phyloP scores from a whole-genome alignment of 1,140 invertebrate species.

The Samia ricini region DNA sequence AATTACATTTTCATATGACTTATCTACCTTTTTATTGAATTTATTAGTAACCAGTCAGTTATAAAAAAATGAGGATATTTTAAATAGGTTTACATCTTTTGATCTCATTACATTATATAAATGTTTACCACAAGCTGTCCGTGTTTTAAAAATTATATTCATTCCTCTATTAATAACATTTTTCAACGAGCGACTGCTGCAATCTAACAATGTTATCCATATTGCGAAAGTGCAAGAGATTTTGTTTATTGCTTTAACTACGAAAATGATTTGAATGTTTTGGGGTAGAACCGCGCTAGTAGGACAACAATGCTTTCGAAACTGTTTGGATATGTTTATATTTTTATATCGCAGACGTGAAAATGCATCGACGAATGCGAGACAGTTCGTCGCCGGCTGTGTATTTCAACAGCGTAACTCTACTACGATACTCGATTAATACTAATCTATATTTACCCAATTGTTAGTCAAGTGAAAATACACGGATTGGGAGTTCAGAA shows the following conservation, averaged over 20 bases:
- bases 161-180: conserved; percentile 6
- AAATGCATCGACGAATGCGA: neutral
- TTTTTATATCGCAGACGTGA: neutral
- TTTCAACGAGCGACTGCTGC: neutral
- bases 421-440: too few relatives aligned
- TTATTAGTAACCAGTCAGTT: neutral
- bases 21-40: neutral
- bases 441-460: too few relatives aligned
- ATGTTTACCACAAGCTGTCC: conserved; percentile 5
- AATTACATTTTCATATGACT: neutral
- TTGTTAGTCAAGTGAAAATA: too few relatives aligned
- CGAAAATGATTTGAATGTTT: conserved; percentile 1
- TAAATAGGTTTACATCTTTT: neutral
- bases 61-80: neutral
- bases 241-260: conserved; percentile 35
- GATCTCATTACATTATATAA: conserved; percentile 3
- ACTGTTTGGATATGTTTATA: neutral
- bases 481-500: too few relatives aligned
- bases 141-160: conserved; percentile 1
- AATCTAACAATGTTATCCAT: conserved; percentile 3
- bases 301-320: neutral
- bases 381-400: neutral
- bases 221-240: conserved; percentile 15
- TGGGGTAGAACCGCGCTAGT: neutral
- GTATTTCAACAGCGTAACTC: too few relatives aligned